Conservation (phyloP, 1,140 invertebrate genomes). For the Lycorma delicatula region DNA sequence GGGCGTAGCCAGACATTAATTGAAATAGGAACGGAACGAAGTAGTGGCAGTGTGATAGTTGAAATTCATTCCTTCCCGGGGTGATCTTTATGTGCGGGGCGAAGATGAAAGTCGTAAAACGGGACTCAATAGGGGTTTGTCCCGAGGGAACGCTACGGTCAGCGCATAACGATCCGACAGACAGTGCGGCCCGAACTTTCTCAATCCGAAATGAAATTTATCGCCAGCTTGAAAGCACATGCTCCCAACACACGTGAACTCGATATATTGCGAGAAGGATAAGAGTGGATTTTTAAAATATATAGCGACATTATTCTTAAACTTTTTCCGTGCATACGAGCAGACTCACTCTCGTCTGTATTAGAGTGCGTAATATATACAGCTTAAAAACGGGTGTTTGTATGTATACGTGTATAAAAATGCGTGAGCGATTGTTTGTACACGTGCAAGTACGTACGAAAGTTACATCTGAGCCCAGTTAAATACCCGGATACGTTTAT, state of each 20-base stretch:
- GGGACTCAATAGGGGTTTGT: neutral
- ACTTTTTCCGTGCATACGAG: too few relatives aligned
- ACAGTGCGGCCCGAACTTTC: neutral
- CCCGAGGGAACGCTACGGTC: neutral
- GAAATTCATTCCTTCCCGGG: conserved; percentile 1
- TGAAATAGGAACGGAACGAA: conserved; percentile 27
- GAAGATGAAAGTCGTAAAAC: conserved; percentile 6
- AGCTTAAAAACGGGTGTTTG: too few relatives aligned
- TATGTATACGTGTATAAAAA: too few relatives aligned
- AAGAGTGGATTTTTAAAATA: neutral
- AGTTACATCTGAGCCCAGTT: too few relatives aligned
- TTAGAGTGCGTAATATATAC: too few relatives aligned
- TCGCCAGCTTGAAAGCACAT: neutral
- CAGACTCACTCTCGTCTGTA: too few relatives aligned
- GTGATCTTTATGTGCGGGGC: conserved; percentile 4
- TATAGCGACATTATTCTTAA: too few relatives aligned
- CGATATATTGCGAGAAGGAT: neutral
- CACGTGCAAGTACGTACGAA: too few relatives aligned
- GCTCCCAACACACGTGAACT: neutral
- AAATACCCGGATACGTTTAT: too few relatives aligned
- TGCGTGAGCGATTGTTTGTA: too few relatives aligned
- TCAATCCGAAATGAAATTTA: neutral
- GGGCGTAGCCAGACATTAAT: too few relatives aligned
- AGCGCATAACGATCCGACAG: neutral
- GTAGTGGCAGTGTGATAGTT: neutral